A percentile compares a stretch with the other conserved stretches of the same genome.
Evolutionary conservation across 1,140 invertebrate genomes (phyloP).

Genomic region (Ladona fulva): DNA sequence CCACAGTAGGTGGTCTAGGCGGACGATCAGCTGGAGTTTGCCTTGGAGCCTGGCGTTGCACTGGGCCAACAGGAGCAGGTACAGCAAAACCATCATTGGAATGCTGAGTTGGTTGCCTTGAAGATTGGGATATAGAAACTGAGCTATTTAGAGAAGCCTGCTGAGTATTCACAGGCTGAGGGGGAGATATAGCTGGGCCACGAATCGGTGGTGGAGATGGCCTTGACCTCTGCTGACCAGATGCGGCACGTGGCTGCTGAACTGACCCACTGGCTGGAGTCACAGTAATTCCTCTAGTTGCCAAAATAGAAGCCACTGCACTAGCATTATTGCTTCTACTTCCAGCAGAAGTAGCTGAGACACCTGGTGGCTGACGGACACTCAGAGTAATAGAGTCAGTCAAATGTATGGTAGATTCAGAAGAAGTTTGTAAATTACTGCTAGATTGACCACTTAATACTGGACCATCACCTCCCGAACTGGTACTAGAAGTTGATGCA

Average conservation of each 20-base stretch:
- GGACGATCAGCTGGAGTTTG: constrained; percentile 36
- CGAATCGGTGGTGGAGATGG: constrained; percentile 26
- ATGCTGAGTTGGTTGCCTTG: background rate
- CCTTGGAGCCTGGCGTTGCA: background rate
- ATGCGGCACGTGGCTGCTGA: background rate
- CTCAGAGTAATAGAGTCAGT: constrained; percentile 57
- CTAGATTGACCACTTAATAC: background rate
- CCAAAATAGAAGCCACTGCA: constrained; percentile 61
- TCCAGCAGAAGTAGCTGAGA: constrained; percentile 14
- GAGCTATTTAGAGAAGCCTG: background rate
- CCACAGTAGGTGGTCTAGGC: constrained; percentile 44
- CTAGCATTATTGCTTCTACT: constrained; percentile 54
- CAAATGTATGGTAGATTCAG: constrained; percentile 48
- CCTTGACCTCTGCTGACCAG: constrained; percentile 20
- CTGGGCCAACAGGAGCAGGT: constrained; percentile 23
- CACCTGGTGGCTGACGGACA: constrained; percentile 39
- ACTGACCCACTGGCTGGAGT: constrained; percentile 39
- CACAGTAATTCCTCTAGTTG: constrained; percentile 63
- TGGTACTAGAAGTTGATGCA: background rate
- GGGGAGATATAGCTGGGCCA: background rate
- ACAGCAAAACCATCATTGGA: constrained; percentile 34
- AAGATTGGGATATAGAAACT: background rate
- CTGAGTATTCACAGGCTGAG: background rate
- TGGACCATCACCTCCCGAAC: background rate
- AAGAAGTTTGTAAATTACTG: background rate